Base-by-base conservation (phyloP, 2,888 invertebrate genomes). In the Sclerodermus sp. region DNA sequence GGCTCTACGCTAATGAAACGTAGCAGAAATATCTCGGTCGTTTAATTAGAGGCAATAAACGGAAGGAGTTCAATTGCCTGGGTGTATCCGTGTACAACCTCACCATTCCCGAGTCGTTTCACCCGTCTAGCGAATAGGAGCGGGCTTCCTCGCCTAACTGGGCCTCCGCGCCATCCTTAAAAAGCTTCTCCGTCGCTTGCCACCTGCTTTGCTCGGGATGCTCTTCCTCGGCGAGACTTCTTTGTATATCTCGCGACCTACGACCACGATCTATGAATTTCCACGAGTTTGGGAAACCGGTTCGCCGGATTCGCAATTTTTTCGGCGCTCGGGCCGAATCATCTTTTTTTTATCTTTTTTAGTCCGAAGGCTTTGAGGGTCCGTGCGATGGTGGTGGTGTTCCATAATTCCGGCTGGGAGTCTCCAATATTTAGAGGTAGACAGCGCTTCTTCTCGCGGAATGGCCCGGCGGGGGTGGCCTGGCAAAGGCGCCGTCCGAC, bases 11-110 rank as follows among this genome's bases (percentile, higher is more conserved):
- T 73, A 74, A 74, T 71, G 72, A 73, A 75, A 75, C 71, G 71
- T 70, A 67, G 67, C 64, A 70, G 70, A 75, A 74, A 74, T 73
- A 74, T 75, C 71, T 73, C 58, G 68, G 70, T 71, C 69, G 67
- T 74, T 75, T 76, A 74, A 75, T 75, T 74, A 73, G 73, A 71
- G 66, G 73, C 73, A 71, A 73, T 74, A 73, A 74, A 74, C 71
- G 73, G 66, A 69, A 67, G 67, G 65, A 72, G 73, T 74, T 74
- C 71, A 74, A 75, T 74, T 71, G 73, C 66, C 58, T 57, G 64
- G n/a, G 58, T 63, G 62, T 66, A 68, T 67, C 57, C 62, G 62
- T 56, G 13, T 12, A 62, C 49, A 54, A 49, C 55, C 56, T 53
- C 55, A 53, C 55, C 57, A 59, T 58, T 60, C 53, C 57, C 48